Conservation (phyloP, 2,113 vertebrate species). For the Hylia prasina region DNA sequence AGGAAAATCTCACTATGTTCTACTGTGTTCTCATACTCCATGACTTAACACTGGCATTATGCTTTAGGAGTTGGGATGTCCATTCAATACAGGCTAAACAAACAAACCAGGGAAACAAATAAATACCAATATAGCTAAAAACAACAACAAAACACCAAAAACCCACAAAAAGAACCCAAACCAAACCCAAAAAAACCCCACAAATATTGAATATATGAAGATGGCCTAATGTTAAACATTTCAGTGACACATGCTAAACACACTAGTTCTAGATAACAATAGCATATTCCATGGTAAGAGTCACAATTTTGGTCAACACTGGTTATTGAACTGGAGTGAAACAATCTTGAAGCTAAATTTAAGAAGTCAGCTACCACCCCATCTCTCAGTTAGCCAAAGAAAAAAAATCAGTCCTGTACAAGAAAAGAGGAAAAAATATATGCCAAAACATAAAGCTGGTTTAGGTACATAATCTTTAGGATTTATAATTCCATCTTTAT, state of each 20-base stretch:
- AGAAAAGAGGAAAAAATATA: background rate
- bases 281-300: background rate
- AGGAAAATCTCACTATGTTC: background rate
- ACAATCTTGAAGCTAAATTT: background rate
- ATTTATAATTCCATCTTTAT: background rate
- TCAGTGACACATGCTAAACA: background rate
- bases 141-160: background rate
- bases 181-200: no score
- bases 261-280: background rate
- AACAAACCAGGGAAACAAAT: background rate
- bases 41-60: background rate
- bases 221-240: background rate
- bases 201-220: background rate
- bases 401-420: background rate
- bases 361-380: background rate
- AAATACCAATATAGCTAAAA: background rate
- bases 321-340: background rate
- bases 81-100: background rate
- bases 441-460: background rate
- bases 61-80: background rate
- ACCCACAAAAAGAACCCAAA: no score
- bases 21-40: background rate
- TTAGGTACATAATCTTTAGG: background rate
- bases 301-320: background rate
- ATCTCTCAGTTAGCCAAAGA: background rate